Conservation (phyloP, 2,888 invertebrate species). For the Agrilus cyanescens region DNA sequence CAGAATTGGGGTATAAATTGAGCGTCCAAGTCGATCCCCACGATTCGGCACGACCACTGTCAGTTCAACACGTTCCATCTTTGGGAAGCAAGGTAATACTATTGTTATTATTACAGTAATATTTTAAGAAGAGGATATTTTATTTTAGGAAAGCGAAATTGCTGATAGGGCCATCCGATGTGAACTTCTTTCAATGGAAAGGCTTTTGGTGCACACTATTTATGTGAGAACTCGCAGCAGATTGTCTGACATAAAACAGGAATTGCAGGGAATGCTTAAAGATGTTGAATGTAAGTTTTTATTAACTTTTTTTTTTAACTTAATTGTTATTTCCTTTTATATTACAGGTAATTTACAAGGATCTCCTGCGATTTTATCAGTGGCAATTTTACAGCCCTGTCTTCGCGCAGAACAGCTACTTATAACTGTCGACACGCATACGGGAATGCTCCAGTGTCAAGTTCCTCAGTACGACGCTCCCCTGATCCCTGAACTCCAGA, state of each 20-base stretch:
- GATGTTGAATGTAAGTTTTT: conserved; percentile 53
- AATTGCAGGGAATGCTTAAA: conserved; percentile 57
- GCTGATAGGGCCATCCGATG: conserved; percentile 72
- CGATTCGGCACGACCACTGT: conserved; percentile 64
- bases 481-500: conserved; percentile 68
- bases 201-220: conserved; percentile 86
- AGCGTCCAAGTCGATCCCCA: conserved; percentile 79
- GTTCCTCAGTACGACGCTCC: conserved; percentile 85
- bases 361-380: conserved; percentile 84
- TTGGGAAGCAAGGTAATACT: conserved; percentile 50
- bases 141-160: conserved; percentile 47
- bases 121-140: conserved; percentile 6
- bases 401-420: conserved; percentile 84
- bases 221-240: conserved; percentile 83
- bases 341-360: conserved; percentile 69
- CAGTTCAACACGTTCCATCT: conserved; percentile 55
- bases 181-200: conserved; percentile 90
- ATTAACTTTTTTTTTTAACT: neutral
- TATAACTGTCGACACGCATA: conserved; percentile 89
- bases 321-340: neutral
- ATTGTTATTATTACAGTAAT: neutral
- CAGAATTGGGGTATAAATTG: conserved; percentile 78
- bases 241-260: conserved; percentile 68
- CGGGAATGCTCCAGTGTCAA: conserved; percentile 82
- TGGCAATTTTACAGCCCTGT: conserved; percentile 82